Evolutionary conservation across 2,797 vertebrate species (phyloP), one percentile per base, ranked within the genome.

Genomic region (Leontopithecus rosalia): DNA sequence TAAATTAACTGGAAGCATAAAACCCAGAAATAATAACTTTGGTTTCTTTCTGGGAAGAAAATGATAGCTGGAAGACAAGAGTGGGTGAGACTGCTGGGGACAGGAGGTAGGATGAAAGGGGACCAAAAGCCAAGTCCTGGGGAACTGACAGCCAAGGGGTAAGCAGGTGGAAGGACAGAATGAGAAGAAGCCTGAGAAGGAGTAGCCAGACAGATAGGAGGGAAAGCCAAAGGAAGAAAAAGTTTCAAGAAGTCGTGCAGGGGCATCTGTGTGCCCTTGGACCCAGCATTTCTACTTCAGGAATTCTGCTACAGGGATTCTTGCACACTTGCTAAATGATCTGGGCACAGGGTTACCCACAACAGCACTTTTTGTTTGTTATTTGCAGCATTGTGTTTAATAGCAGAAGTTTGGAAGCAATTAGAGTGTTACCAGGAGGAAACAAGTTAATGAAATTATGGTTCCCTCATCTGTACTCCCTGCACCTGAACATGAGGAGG

Each of bases 21-120:
- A 86, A 57, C 80, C 64, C 61, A 57, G 48, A 91, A 84, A 80
- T 88, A 85, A 70, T 91, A 58, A 79, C 41, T 39, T 92, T 83
- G 92, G 26, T 84, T 90, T 73, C 57, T 52, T 97, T 91, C n/a
- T 70, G 92, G 86, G 87, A 94, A 92, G 75, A 87, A 94, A 86
- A 91, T 91, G 86, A 43, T 55, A 88, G 14, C 52, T 72, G 36
- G 58, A 46, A 91, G 43, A 46, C 7, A 43, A 39, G 58, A 43
- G 15, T 50, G 22, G 77, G 33, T 39, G 33, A 81, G 36, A n/a
- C 36, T 88, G 36, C 14, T 52, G 24, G 36, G 58, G 64, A 72
- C 22, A 87, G 57, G 26, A 39, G 86, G 43, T 26, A 58, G 48
- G 36, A 80, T 87, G 58, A 94, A 80, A 90, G 88, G 64, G 61